Evolutionary conservation across 2,797 vertebrate species (phyloP), one percentile per base, ranked within the genome.

Genomic region (Poeciliopsis gracilis): DNA sequence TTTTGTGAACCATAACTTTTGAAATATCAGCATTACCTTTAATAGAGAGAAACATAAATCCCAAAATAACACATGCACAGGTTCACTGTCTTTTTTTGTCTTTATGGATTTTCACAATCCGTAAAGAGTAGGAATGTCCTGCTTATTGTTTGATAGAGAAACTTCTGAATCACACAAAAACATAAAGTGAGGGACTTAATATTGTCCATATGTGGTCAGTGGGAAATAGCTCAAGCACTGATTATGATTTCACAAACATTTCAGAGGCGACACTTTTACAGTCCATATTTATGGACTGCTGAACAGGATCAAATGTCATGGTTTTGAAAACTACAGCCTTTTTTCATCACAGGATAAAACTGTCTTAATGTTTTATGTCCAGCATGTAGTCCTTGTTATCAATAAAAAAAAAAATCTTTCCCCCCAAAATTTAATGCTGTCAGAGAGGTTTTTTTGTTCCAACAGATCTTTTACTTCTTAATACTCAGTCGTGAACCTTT

Each of bases 201-300:
- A 66, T 30, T 38, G 1, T 13, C 23, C 11, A 25, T 5, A 45
- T 28, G 4, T 51, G 25, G 41, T 33, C 33, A 30, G 38, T 11
- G 30, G 23, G 9, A 72, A 72, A 72, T 73, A 45, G 73, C 36
- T 75, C n/a, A 55, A 69, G 38, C 25, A n/a, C 59, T n/a, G 45
- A 72, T 49, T 10, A 47, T 11, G 25, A 16, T 15, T 43, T 30
- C 16, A 0, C 72, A n/a, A 55, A 46, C n/a, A 8, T 45, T 59
- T 75, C 69, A 74, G 18, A 53, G 72, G 28, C 49, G 63, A 72
- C 5, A 63, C 51, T 76, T 57, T 86, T 46, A 55, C 16, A 59
- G 12, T 47, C 38, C 15, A 43, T 61, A n/a, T 20, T 30, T 36
- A 6, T 20, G 41, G 43, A 0, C 0, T 3, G 23, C n/a, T 73